Base-by-base conservation (phyloP, 2,888 invertebrate species). In the Taenaris catops region DNA sequence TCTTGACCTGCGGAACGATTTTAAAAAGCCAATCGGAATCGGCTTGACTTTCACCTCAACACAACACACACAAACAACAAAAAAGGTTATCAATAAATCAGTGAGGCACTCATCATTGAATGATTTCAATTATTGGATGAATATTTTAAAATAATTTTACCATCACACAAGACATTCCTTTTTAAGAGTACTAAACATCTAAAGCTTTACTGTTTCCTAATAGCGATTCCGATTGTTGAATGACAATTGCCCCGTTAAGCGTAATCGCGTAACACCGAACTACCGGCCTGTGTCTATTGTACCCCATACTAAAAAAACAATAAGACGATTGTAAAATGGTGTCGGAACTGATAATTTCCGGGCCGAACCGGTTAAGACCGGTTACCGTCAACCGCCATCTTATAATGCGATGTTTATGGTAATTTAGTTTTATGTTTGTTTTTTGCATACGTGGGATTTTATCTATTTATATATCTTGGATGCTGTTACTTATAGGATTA, bases 371-470 rank as follows among this genome's bases (percentile, higher is more conserved):
- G 81, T 74, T 61, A 45, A 7, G 56, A 72, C 78, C 63, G 67
- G 78, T 79, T 65, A 52, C 36, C 53, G 43, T 38, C 49, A 67
- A 67, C 72, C 68, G 74, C 68, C 65, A 58, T 49, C 52, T 52
- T 50, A 69, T 81, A 79, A 81, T 80, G 75, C 63, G 60, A 73
- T 86, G 84, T 84, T 84, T 83, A 86, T 84, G 84, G 83, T 84
- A 86, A 86, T 86, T 81, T 83, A 61, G 72, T 55, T 50, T 59
- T 72, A 51, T 62, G 57, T 59, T 57, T 53, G 50, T 62, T 67
- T 67, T 66, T 71, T 63, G 55, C 59, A 42, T 43, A 59, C 64
- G 62, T 70, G 68, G 49, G 69, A 69, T 42, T 34, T 35, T 27
- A 57, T 10, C 14, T 25, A 8, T 14, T n/a, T n/a, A n/a, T n/a